A percentile compares a stretch with the other conserved stretches of the same genome.
These are phyloP conservation scores for Miltochrista miniata DNA, from an alignment of 2,888 invertebrate genomes.

Conservation along the genomic window DNA sequence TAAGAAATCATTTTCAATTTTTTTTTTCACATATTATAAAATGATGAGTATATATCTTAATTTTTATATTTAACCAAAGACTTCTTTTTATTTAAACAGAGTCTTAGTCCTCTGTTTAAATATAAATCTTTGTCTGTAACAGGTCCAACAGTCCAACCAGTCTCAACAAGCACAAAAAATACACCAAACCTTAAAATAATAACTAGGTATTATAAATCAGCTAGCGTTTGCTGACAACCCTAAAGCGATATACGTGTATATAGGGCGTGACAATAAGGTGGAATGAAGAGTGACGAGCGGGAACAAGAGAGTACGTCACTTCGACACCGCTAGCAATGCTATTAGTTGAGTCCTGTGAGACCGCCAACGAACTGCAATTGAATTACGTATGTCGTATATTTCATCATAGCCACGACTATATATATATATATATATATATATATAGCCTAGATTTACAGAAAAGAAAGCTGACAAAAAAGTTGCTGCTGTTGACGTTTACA, in stretches of 20 bases:
- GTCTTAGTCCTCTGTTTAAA: no score
- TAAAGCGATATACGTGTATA: slow-evolving; percentile 53
- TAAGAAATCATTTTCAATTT: no score
- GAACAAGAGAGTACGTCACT: slow-evolving; percentile 51
- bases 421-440: no score
- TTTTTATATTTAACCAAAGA: no score
- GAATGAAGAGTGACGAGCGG: slow-evolving; percentile 70
- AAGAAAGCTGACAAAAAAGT: no score
- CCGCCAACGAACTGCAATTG: slow-evolving; percentile 45
- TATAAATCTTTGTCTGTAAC: no score
- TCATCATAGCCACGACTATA: background rate
- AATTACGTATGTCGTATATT: slow-evolving; percentile 36
- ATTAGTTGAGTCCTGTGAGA: slow-evolving; percentile 14
- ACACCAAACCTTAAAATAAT: background rate
- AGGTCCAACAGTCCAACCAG: no score
- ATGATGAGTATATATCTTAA: no score
- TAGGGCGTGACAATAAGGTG: slow-evolving; percentile 72
- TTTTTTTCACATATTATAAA: no score
- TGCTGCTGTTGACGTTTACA: no score
- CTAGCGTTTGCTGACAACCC: slow-evolving; percentile 50
- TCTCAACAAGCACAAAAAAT: no score
- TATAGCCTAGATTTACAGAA: background rate
- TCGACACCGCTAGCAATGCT: slow-evolving; percentile 26
- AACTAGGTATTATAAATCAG: background rate
- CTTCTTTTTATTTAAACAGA: no score